A percentile compares a stretch with the other conserved stretches of the same genome.
Conservation (phyloP, 2,888 invertebrate species). For the Dryadula phaetusa region DNA sequence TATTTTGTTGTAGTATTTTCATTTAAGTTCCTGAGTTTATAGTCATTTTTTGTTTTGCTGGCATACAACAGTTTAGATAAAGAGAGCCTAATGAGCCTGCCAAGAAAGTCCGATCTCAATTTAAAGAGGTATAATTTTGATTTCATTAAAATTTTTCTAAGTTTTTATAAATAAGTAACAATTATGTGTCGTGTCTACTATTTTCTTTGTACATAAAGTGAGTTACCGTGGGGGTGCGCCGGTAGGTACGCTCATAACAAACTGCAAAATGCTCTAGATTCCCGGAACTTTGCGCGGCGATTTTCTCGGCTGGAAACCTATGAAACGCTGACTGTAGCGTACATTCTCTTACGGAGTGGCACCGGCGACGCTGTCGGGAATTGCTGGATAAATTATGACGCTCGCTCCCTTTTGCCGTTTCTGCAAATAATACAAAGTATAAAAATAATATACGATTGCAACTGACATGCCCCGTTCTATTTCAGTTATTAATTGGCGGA, state of each 20-base stretch:
- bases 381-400: constrained; percentile 78
- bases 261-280: constrained; percentile 80
- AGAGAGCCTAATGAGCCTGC: too few relatives aligned
- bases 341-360: constrained; percentile 71
- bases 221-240: constrained; percentile 64
- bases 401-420: constrained; percentile 72
- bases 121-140: background rate
- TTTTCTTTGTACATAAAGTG: constrained; percentile 68
- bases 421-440: constrained; percentile 76
- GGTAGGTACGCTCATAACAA: constrained; percentile 67
- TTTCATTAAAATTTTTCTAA: background rate
- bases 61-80: background rate
- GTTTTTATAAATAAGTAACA: constrained; percentile 45
- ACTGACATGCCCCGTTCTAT: constrained; percentile 62
- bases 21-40: background rate
- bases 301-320: constrained; percentile 64
- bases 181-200: constrained; percentile 57
- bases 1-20: background rate
- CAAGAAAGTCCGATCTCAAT: too few relatives aligned
- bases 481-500: constrained; percentile 52
- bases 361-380: constrained; percentile 76
- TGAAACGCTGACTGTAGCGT: constrained; percentile 75
- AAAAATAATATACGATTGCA: constrained; percentile 57
- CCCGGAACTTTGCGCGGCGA: constrained; percentile 74
- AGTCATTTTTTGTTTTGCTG: background rate